Base-by-base conservation (phyloP, 2,888 invertebrate genomes). In the Melieria crassipennis region DNA sequence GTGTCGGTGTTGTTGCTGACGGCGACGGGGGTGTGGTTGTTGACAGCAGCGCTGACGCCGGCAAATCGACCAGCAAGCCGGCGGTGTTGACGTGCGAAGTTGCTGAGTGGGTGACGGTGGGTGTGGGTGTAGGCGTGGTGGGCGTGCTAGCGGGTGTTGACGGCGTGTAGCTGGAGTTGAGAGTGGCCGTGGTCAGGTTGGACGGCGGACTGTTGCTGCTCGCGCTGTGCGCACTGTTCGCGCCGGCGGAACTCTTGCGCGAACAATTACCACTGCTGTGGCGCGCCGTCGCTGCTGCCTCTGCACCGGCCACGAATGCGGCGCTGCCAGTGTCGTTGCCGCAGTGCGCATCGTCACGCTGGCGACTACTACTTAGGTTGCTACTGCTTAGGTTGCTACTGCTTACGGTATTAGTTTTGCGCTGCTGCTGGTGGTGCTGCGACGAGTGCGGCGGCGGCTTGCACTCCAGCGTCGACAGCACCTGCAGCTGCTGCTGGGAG, bases 181-280 rank as follows among this genome's bases (percentile, higher is more conserved):
- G 55, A 42, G 83, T 84, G 57, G 82, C 84, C 75, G 84, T 84
- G 69, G 84, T 84, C 68, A 84, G 76, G 79, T 84, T 84, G 79
- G 84, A 84, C 75, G 84, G 84, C 78, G 84, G 82, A 80, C 79
- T 79, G 52, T 76, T 75, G 66, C 79, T 83, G 78, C 78, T 69
- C 82, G 82, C 66, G 79, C 82, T 77, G 68, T 70, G 74, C 46
- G 73, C 71, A 61, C 76, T 76, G 56, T 77, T 76, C 47, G 78
- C 77, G 73, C 80, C 79, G 68, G 78, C 75, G 68, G 81, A 82
- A 73, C 80, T 81, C 71, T 82, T 81, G 60, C 80, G 78, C 71
- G 80, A 82, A 45, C 77, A 78, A 58, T 62, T 16, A 73, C 73
- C 74, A 73, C 75, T 75, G 70, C 61, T 75, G 71, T 72, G 60